phyloP scores from a whole-genome alignment of 2,888 invertebrate species.

The Caenorhabditis wallacei region DNA sequence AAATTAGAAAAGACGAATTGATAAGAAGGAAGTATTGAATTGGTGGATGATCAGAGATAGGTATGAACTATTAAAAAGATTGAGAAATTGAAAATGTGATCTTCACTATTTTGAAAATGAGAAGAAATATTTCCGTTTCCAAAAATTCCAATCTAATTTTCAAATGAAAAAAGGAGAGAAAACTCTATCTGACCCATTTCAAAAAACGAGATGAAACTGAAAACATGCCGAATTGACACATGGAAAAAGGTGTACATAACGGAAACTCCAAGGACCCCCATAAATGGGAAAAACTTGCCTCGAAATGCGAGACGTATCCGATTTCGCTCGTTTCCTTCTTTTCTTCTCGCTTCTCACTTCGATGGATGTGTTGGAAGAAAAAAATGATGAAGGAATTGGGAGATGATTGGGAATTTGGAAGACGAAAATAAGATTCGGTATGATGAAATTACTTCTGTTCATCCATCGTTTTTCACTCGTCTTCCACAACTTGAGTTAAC shows the following conservation, averaged over 20 bases:
- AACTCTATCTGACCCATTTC: too few relatives aligned
- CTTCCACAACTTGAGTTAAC: too few relatives aligned
- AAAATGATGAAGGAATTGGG: not conserved
- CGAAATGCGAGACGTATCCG: slow-evolving; percentile 60
- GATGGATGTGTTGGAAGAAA: not conserved
- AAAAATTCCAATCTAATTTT: too few relatives aligned
- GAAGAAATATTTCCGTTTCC: too few relatives aligned
- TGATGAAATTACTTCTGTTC: not conserved
- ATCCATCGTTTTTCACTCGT: too few relatives aligned
- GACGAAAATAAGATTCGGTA: not conserved
- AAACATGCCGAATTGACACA: slow-evolving; percentile 16
- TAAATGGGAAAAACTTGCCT: not conserved
- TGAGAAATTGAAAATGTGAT: not conserved
- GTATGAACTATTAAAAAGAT: not conserved
- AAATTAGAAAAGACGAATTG: not conserved
- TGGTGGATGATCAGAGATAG: not conserved
- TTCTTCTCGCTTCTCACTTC: not conserved
- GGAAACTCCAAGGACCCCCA: not conserved
- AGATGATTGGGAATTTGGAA: not conserved
- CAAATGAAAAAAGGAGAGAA: too few relatives aligned
- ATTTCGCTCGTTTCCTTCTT: slow-evolving; percentile 19
- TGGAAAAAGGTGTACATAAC: slow-evolving; percentile 4
- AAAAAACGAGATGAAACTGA: not conserved
- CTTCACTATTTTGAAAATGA: too few relatives aligned
- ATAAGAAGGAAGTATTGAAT: not conserved